A percentile compares a stretch with the other conserved stretches of the same genome.
phyloP scores from a whole-genome alignment of 2,797 vertebrate species.

The Gymnoscopelus microlampas region DNA sequence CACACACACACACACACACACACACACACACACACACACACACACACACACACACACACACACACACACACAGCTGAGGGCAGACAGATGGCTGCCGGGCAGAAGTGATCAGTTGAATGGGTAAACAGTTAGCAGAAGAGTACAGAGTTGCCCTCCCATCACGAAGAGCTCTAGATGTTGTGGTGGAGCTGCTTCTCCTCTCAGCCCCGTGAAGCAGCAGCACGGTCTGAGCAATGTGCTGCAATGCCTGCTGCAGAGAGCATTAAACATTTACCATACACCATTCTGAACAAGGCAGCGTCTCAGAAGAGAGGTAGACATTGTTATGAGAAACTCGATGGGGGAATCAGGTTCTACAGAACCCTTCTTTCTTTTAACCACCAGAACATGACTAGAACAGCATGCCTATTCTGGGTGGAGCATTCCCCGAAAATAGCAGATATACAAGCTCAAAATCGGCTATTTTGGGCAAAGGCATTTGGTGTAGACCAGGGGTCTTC shows the following conservation, averaged over 20 bases:
- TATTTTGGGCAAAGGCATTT: too few species aligned
- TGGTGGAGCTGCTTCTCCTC: not conserved
- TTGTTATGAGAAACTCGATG: too few species aligned
- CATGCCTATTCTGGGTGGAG: too few species aligned
- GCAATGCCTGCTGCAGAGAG: not conserved
- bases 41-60: slow-evolving; percentile 3
- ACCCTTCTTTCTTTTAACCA: too few species aligned
- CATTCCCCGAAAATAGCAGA: too few species aligned
- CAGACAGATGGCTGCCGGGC: slow-evolving; percentile 48
- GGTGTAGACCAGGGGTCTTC: too few species aligned
- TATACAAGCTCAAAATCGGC: too few species aligned
- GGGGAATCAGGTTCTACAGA: too few species aligned
- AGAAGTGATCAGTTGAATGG: slow-evolving; percentile 38
- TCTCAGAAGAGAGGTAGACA: too few species aligned
- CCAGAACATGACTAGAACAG: too few species aligned
- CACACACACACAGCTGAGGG: slow-evolving; percentile 2
- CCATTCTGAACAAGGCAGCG: too few species aligned
- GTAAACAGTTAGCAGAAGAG: slow-evolving; percentile 43
- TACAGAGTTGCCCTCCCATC: slow-evolving; percentile 20
- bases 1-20: not conserved
- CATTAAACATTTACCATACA: not conserved
- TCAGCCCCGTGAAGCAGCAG: slow-evolving; percentile 2
- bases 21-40: not conserved
- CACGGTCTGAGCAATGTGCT: slow-evolving; percentile 16
- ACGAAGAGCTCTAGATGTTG: not conserved